Evolutionary conservation across 2,797 vertebrate species (phyloP).

Genomic region (Pelodytes ibericus): DNA sequence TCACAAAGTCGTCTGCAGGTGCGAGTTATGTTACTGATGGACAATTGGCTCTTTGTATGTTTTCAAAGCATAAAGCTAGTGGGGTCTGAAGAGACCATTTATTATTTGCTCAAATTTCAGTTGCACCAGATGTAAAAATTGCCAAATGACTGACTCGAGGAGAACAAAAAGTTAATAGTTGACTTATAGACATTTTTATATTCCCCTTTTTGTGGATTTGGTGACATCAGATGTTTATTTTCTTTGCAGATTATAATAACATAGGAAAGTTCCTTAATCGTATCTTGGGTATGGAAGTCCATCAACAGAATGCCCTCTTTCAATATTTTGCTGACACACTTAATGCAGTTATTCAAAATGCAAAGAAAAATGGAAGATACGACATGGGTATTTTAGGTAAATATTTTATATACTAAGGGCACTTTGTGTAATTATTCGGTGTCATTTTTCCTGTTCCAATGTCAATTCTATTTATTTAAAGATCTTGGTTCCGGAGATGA

Average conservation of each 20-base stretch:
- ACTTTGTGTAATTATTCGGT: neutral
- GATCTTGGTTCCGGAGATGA: slow-evolving; percentile 97
- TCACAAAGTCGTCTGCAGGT: no score
- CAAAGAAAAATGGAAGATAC: slow-evolving; percentile 95
- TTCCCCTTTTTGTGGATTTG: no score
- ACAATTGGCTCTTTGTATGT: no score
- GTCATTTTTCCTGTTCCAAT: neutral
- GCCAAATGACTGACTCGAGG: no score
- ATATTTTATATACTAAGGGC: neutral
- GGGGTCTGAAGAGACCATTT: no score
- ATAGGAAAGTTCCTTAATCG: slow-evolving; percentile 98
- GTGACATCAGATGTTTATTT: no score
- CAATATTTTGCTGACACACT: slow-evolving; percentile 97
- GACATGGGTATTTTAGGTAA: slow-evolving; percentile 98
- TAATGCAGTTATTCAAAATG: slow-evolving; percentile 92
- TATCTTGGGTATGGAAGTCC: slow-evolving; percentile 96
- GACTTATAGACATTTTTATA: no score
- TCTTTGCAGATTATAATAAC: slow-evolving; percentile 92
- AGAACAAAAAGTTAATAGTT: no score
- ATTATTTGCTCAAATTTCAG: no score
- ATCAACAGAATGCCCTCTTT: slow-evolving; percentile 96
- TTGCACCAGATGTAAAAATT: no score
- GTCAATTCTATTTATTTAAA: slow-evolving; percentile 66
- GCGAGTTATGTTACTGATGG: no score
- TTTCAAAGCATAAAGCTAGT: no score